Percentiles rank a stretch among this genome's conserved stretches.
These are phyloP conservation scores for Procavia capensis DNA, from an alignment of 2,113 vertebrate genomes.

Conservation along the genomic window DNA sequence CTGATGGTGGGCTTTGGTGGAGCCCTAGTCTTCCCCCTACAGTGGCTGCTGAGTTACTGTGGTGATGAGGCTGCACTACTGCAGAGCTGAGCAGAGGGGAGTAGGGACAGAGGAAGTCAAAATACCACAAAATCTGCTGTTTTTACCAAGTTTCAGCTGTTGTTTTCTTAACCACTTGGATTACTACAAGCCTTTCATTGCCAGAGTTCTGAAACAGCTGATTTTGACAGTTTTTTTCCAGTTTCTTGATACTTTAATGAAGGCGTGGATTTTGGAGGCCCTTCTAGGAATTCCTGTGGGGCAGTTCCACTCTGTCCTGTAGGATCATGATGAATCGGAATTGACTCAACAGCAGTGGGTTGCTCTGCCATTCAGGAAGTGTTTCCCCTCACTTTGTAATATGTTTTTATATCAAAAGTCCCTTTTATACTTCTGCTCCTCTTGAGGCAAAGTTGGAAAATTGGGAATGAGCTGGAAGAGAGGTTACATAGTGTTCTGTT, in stretches of 20 bases:
- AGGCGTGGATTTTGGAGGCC: too few species aligned
- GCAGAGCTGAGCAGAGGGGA: too few species aligned
- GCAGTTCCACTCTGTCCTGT: too few species aligned
- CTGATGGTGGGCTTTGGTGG: background rate
- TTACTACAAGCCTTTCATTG: background rate
- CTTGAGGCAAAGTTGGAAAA: too few species aligned
- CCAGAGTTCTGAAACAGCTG: background rate
- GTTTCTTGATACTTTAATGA: background rate
- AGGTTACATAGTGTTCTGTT: background rate
- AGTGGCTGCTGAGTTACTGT: too few species aligned
- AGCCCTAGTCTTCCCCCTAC: background rate
- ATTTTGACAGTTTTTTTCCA: background rate
- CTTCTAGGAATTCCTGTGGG: too few species aligned
- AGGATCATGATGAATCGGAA: too few species aligned
- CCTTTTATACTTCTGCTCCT: background rate
- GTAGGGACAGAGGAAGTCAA: fast-evolving
- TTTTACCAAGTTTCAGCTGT: background rate
- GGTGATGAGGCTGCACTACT: background rate
- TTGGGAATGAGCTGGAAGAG: background rate
- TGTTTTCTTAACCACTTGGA: background rate
- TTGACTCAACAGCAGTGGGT: too few species aligned
- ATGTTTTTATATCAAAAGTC: fast-evolving
- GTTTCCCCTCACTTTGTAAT: too few species aligned
- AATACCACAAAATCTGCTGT: background rate
- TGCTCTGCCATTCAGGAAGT: background rate